Conservation (phyloP, 2,888 invertebrate species). For the Choristoneura rosaceana region DNA sequence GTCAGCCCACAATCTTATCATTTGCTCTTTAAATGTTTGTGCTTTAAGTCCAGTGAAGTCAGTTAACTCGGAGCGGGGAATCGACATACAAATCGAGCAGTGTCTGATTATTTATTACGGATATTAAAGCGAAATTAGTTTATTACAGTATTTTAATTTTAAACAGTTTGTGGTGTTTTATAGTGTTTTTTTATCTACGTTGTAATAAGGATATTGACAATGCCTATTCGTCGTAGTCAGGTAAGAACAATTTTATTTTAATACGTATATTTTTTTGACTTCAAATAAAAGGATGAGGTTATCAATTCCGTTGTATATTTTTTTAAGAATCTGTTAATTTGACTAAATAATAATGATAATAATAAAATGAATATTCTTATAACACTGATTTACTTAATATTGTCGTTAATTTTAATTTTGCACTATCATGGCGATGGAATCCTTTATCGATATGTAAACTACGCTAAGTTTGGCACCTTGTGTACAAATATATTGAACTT, state of each 20-base stretch:
- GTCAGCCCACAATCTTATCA: slow-evolving; percentile 79
- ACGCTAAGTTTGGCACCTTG: not conserved
- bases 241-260: slow-evolving; percentile 57
- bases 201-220: slow-evolving; percentile 57
- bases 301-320: no score
- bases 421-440: slow-evolving; percentile 11
- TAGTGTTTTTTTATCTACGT: slow-evolving; percentile 49
- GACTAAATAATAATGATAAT: not conserved
- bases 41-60: slow-evolving; percentile 77
- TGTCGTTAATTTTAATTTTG: slow-evolving; percentile 1
- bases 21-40: slow-evolving; percentile 81
- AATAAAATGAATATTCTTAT: no score
- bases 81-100: slow-evolving; percentile 63
- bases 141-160: slow-evolving; percentile 29
- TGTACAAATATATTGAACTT: not conserved
- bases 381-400: not conserved
- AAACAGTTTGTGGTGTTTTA: slow-evolving; percentile 42
- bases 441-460: slow-evolving; percentile 15
- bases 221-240: slow-evolving; percentile 81
- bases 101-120: slow-evolving; percentile 48
- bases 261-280: not conserved
- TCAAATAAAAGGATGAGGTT: no score
- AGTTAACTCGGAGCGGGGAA: slow-evolving; percentile 75
- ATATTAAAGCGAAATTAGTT: slow-evolving; percentile 44
- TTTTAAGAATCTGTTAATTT: not conserved